Evolutionary conservation across 2,113 vertebrate species (phyloP).

Genomic region (Corynorhinus townsendii): DNA sequence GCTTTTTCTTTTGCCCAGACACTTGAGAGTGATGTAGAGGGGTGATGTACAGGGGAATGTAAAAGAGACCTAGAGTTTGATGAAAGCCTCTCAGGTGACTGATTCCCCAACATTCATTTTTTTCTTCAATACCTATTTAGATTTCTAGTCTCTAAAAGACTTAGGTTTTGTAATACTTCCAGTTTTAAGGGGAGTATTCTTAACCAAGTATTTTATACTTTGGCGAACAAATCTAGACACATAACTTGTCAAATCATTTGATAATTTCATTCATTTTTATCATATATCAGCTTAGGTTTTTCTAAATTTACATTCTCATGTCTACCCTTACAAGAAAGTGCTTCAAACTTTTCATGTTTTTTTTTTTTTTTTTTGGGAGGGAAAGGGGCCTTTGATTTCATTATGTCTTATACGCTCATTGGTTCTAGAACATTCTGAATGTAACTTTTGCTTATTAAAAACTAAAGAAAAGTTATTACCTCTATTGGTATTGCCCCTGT

Average conservation of each 20-base stretch:
- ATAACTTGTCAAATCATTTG: background rate
- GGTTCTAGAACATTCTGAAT: background rate
- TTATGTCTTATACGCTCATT: background rate
- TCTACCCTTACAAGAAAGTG: background rate
- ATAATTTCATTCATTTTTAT: conserved; percentile 9
- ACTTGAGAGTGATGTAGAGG: background rate
- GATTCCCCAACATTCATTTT: background rate
- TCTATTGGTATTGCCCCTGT: conserved; percentile 97
- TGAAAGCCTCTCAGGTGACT: background rate
- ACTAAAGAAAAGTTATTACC: conserved; percentile 80
- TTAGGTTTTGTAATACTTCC: conserved; percentile 5
- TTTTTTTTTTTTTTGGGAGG: background rate
- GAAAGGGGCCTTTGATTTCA: background rate
- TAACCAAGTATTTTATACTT: background rate
- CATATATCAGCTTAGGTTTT: background rate
- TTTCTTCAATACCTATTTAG: background rate
- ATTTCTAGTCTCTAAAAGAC: background rate
- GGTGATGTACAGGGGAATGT: background rate
- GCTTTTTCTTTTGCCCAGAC: background rate
- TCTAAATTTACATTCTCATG: background rate
- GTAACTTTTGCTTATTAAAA: conserved; percentile 19
- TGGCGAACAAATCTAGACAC: background rate
- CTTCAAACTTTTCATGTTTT: background rate
- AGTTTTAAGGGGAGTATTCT: conserved; percentile 14
- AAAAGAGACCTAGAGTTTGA: background rate